Evolutionary conservation across 2,888 invertebrate genomes (phyloP).

Genomic region (Calliopum simillimum): DNA sequence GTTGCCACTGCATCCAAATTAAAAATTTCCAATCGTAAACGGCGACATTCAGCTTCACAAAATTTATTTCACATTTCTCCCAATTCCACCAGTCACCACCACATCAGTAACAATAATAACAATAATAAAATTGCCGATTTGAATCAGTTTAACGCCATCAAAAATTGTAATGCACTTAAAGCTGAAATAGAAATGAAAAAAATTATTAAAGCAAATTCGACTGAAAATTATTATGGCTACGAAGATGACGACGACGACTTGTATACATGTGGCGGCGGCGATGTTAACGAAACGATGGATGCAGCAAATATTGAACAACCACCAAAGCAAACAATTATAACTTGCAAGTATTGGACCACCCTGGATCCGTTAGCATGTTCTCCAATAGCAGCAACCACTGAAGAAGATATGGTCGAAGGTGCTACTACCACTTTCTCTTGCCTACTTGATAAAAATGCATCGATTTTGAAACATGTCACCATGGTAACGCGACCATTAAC

Average conservation of each 20-base stretch:
- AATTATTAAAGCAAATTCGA: conserved; percentile 30
- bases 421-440: conserved; percentile 47
- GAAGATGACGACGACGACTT: conserved; percentile 31
- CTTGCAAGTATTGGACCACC: conserved; percentile 61
- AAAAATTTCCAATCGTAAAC: conserved; percentile 69
- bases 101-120: conserved; percentile 45
- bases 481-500: conserved; percentile 60
- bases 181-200: conserved; percentile 31
- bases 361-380: conserved; percentile 48
- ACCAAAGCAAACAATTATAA: conserved; percentile 55
- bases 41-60: conserved; percentile 70
- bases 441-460: conserved; percentile 56
- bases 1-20: conserved; percentile 10
- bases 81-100: conserved; percentile 46
- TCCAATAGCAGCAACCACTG: conserved; percentile 35
- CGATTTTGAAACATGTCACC: conserved; percentile 59
- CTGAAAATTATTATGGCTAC: conserved; percentile 32
- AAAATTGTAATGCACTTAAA: conserved; percentile 15
- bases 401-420: conserved; percentile 34
- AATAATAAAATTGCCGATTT: conserved; percentile 49
- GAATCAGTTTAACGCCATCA: conserved; percentile 48
- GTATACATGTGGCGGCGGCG: conserved; percentile 20
- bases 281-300: conserved; percentile 23
- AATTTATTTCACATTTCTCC: conserved; percentile 47
- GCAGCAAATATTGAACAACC: conserved; percentile 23